Conservation (phyloP, 2,888 invertebrate species). For the Eupeodes latifasciatus region DNA sequence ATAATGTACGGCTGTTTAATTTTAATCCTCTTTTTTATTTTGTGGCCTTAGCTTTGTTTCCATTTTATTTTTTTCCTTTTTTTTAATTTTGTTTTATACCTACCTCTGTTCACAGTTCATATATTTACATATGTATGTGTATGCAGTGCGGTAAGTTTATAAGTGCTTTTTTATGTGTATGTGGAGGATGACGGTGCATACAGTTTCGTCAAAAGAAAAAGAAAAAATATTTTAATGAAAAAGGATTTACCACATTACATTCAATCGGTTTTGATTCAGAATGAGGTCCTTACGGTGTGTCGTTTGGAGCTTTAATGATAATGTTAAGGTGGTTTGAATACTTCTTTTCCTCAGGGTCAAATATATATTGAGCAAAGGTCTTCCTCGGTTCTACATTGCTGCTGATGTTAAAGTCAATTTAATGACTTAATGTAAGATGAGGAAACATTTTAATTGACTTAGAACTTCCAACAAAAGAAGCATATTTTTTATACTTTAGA, state of each 20-base stretch:
- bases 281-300: neutral
- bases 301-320: constrained; percentile 13
- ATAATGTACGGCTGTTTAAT: constrained; percentile 38
- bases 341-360: too few relatives aligned
- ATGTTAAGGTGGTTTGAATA: neutral
- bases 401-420: too few relatives aligned
- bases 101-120: neutral
- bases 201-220: neutral
- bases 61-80: neutral
- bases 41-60: constrained; percentile 18
- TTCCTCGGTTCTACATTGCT: too few relatives aligned
- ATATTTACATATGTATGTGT: neutral
- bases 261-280: constrained; percentile 27
- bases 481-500: too few relatives aligned
- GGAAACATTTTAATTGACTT: too few relatives aligned
- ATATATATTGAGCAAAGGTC: too few relatives aligned
- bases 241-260: constrained; percentile 25
- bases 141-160: constrained; percentile 8
- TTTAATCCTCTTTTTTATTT: constrained; percentile 40
- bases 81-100: neutral
- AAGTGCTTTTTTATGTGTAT: constrained; percentile 7
- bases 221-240: constrained; percentile 13
- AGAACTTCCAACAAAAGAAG: too few relatives aligned
- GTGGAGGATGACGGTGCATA: neutral
- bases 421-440: too few relatives aligned